Conservation (phyloP, 2,888 invertebrate species). For the Pimpla rufipes region DNA sequence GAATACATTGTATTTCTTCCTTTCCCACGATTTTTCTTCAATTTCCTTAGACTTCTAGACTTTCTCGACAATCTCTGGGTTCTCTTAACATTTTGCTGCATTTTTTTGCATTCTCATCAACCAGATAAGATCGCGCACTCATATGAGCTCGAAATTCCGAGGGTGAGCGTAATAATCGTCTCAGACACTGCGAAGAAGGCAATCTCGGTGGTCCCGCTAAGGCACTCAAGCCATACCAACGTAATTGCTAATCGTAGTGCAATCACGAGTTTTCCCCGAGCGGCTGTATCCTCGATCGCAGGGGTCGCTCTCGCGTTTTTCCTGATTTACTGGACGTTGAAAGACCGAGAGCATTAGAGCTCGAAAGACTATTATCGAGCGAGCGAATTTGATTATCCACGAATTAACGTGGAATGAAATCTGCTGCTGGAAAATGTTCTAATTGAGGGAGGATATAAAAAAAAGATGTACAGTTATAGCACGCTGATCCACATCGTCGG, state of each 20-base stretch:
- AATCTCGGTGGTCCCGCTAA: conserved; percentile 23
- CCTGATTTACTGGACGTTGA: conserved; percentile 4
- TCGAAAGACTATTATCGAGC: background rate
- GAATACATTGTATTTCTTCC: background rate
- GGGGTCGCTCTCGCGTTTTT: background rate
- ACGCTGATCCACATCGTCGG: conserved; percentile 12
- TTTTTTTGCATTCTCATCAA: conserved; percentile 23
- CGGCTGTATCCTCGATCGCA: background rate
- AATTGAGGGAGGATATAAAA: background rate
- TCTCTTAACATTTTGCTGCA: background rate
- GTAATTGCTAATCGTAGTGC: conserved; percentile 47
- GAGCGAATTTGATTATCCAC: conserved; percentile 15
- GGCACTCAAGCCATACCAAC: conserved; percentile 8
- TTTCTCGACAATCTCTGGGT: background rate
- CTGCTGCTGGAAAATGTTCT: conserved; percentile 6
- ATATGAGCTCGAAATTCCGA: conserved; percentile 3
- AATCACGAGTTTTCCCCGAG: conserved; percentile 35
- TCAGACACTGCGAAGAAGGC: conserved; percentile 39
- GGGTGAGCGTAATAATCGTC: conserved; percentile 25
- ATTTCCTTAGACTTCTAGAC: background rate
- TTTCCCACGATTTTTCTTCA: background rate
- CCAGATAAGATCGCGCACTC: background rate
- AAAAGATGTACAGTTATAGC: background rate
- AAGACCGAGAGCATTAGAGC: background rate
- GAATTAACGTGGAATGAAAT: conserved; percentile 24